Conservation (phyloP, 2,797 vertebrate genomes). For the Chiroxiphia lanceolata region DNA sequence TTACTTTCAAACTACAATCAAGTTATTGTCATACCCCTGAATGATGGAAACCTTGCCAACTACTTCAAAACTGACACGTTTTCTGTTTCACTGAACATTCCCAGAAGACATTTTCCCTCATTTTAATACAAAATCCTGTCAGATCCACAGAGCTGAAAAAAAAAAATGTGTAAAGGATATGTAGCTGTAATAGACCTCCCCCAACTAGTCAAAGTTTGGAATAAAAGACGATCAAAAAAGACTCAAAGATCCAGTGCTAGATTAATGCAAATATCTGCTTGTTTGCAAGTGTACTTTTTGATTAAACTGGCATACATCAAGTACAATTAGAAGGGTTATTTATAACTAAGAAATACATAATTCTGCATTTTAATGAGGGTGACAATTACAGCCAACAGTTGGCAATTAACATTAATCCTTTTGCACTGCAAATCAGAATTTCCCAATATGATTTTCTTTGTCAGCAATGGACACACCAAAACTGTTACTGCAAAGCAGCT, state of each 20-base stretch:
- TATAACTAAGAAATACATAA: slow-evolving; percentile 81
- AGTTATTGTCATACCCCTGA: slow-evolving; percentile 50
- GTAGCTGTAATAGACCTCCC: slow-evolving; percentile 42
- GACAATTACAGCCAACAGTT: slow-evolving; percentile 76
- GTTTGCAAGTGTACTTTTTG: slow-evolving; percentile 77
- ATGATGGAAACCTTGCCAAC: slow-evolving; percentile 62
- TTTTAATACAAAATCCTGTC: slow-evolving; percentile 71
- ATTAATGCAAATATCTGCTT: slow-evolving; percentile 79
- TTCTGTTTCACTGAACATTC: slow-evolving; percentile 59
- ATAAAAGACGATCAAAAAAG: slow-evolving; percentile 69
- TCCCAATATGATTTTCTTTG: slow-evolving; percentile 59
- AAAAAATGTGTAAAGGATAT: slow-evolving; percentile 39
- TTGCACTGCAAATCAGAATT: slow-evolving; percentile 61
- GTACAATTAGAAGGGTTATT: slow-evolving; percentile 82
- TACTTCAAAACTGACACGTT: slow-evolving; percentile 67
- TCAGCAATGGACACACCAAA: slow-evolving; percentile 48
- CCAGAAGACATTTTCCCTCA: slow-evolving; percentile 59
- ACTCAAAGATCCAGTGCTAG: slow-evolving; percentile 65
- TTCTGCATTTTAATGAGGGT: slow-evolving; percentile 77
- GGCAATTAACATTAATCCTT: slow-evolving; percentile 77
- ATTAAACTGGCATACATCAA: slow-evolving; percentile 82
- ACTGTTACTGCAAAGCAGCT: background rate
- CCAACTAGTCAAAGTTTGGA: slow-evolving; percentile 46
- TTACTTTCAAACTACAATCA: slow-evolving; percentile 61
- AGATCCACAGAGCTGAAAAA: slow-evolving; percentile 23